Base-by-base conservation (phyloP, 2,113 vertebrate genomes). In the Nanorana parkeri region DNA sequence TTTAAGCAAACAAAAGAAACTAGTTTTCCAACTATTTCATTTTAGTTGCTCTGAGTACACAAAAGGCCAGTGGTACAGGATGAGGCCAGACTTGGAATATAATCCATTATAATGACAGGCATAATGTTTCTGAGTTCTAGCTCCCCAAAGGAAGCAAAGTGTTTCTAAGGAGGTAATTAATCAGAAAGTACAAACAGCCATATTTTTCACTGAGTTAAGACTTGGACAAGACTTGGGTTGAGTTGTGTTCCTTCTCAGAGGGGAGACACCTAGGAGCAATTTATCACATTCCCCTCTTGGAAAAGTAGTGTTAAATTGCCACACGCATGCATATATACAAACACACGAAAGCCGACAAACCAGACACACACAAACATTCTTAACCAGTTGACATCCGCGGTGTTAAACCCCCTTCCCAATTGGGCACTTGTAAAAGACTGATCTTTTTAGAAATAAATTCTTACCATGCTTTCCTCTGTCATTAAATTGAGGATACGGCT, bases 141-240 rank as follows among this genome's bases (percentile, higher is more conserved):
- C 21, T 65, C 63, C 76, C 76, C 16, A 52, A 66, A 67, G 76
- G 76, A 78, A n/a, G 61, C 21, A 78, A 78, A 54, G 76, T 54
- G 76, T 78, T 78, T 77, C 47, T 29, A 67, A 78, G 60, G 26
- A 78, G 76, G 76, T 78, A 78, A 78, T 78, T 78, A 65, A 66
- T 78, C 76, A 65, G 63, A 2, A 29, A 78, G 23, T 17, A 67
- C 24, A 66, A 54, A 78, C 55, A 54, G 47, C 61, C 24, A 65
- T 78, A 78, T 66, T 66, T 66, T 67, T 66, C 47, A 78, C 55
- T 41, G 60, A 32, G 17, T 36, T 36, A 60, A 29, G 29, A 60
- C 19, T 60, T 75, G 32, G 72, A 75, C 72, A 75, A 60, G 72
- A 13, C 19, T 60, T 24, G 5, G 24, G 51, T 73, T 73, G 28